Base-by-base conservation (phyloP, 2,797 vertebrate species). In the Discoglossus pictus region DNA sequence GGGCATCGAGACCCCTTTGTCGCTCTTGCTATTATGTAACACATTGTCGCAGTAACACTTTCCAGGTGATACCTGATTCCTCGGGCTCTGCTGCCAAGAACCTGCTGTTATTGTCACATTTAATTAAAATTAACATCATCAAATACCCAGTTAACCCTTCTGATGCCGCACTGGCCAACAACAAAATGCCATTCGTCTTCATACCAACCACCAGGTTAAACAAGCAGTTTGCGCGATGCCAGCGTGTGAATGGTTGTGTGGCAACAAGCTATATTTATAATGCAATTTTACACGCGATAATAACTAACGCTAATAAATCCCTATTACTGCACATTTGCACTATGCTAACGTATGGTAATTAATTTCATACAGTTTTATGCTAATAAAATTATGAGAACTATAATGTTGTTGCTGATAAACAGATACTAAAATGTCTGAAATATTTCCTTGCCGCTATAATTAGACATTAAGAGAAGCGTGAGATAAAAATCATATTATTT, bases 251-350 rank as follows among this genome's bases (percentile, higher is more conserved):
- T 10, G 1, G 7, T 7, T 11, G n/a, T 16, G 5, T 21, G 42
- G 7, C 42, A 18, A 4, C 16, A 2, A 44, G 17, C 6, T 47
- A 47, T 47, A 21, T 18, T 47, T 47, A 47, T 16, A 8, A 18
- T 52, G 50, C 50, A 18, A 6, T 15, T n/a, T 25, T 16, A 10
- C 16, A 52, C 27, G 15, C n/a, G 18, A 7, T n/a, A 31, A 27
- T 51, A 51, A 27, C 24, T 20, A 27, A 52, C 8, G 56, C 11
- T 8, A 60, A 60, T 60, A 17, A 9, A 34, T 46, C 34, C 15
- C 23, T 18, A 20, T 2, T 16, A 12, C 15, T 11, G 3, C 11
- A 2, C 7, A 11, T 8, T 7, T 18, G n/a, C 25, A 17, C 15
- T 9, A 3, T 16, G 24, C 15, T 17, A 10, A 31, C 1, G 16